phyloP scores from a whole-genome alignment of 2,113 vertebrate species.

The Melozone crissalis region DNA sequence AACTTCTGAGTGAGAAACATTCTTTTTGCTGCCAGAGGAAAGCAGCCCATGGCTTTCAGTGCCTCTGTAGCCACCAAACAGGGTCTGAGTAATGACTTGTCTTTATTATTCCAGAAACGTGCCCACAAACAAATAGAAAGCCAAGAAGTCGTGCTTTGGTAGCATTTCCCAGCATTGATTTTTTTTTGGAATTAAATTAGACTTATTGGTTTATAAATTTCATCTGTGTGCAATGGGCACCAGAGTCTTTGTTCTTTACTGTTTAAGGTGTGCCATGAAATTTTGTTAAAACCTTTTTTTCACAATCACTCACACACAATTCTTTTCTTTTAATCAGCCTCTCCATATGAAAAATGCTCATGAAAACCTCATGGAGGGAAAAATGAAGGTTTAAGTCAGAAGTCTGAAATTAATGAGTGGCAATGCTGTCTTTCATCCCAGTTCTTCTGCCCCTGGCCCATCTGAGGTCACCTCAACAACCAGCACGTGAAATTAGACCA shows the following conservation, averaged over 20 bases:
- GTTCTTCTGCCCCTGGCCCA: neutral
- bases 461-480: neutral
- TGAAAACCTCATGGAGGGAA: neutral
- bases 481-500: neutral
- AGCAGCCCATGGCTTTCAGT: neutral
- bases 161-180: conserved; percentile 10
- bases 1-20: neutral
- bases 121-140: neutral
- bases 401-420: neutral
- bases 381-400: conserved; percentile 4
- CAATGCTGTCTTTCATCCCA: neutral
- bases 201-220: conserved; percentile 4
- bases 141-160: neutral
- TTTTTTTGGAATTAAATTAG: neutral
- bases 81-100: neutral
- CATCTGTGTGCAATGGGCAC: neutral
- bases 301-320: neutral
- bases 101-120: neutral
- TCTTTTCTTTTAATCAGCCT: neutral
- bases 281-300: neutral
- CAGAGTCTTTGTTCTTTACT: neutral
- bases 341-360: neutral
- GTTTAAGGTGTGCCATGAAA: neutral
- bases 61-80: neutral
- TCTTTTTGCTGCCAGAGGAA: neutral